These are phyloP conservation scores for Fringilla coelebs DNA, from an alignment of 2,797 vertebrate species.

Conservation along the genomic window DNA sequence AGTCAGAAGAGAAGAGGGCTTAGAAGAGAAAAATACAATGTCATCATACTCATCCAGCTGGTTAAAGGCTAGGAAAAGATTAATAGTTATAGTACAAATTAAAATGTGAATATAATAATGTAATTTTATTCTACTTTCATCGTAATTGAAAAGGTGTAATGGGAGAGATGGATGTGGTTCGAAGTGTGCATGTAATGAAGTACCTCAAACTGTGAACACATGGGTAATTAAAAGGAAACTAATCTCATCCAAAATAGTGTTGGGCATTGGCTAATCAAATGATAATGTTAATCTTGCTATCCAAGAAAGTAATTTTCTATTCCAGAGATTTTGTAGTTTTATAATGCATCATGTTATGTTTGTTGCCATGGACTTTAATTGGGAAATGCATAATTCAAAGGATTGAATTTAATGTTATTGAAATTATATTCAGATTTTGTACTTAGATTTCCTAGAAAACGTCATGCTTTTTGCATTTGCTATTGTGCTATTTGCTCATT, in stretches of 20 bases:
- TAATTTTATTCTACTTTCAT: slow-evolving; percentile 33
- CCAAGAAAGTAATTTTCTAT: slow-evolving; percentile 23
- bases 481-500: not conserved
- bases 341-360: not conserved
- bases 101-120: slow-evolving; percentile 43
- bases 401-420: not conserved
- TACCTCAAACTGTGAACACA: slow-evolving; percentile 25
- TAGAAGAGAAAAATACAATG: not conserved
- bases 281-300: not conserved
- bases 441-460: not conserved
- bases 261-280: slow-evolving; percentile 40
- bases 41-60: not conserved
- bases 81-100: slow-evolving; percentile 47
- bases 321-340: not conserved
- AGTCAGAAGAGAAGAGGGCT: not conserved
- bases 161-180: slow-evolving; percentile 23
- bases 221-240: slow-evolving; percentile 50
- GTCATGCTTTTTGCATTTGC: not conserved
- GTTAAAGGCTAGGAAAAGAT: slow-evolving; percentile 7
- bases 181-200: slow-evolving; percentile 28
- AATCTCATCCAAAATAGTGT: slow-evolving; percentile 34
- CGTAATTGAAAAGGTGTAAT: slow-evolving; percentile 59
- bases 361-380: not conserved
- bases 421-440: not conserved
- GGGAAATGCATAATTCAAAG: slow-evolving; percentile 19